These are phyloP conservation scores for Tortricodes alternella DNA, from an alignment of 2,888 invertebrate genomes.

Conservation along the genomic window DNA sequence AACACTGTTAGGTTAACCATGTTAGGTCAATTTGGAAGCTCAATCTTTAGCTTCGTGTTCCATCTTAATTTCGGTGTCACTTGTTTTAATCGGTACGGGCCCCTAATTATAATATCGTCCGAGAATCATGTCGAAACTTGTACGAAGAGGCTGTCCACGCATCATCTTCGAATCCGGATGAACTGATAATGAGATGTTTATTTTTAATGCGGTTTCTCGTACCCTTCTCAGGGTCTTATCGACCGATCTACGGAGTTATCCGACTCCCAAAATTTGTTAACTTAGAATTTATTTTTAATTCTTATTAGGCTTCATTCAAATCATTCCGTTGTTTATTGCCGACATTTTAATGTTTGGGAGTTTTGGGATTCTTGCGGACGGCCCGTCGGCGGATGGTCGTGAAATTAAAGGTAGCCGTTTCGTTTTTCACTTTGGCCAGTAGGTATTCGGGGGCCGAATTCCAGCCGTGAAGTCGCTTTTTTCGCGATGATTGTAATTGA, in stretches of 20 bases:
- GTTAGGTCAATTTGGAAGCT: conserved; percentile 19
- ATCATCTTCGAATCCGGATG: conserved; percentile 68
- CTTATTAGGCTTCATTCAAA: conserved; percentile 76
- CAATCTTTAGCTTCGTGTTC: conserved; percentile 4
- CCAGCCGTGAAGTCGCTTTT: conserved; percentile 61
- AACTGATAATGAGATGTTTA: conserved; percentile 67
- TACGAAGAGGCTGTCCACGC: conserved; percentile 56
- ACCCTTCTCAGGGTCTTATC: conserved; percentile 77
- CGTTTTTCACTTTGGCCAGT: conserved; percentile 69
- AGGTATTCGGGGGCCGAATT: conserved; percentile 73
- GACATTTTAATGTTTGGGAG: conserved; percentile 81
- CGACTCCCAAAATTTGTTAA: conserved; percentile 75
- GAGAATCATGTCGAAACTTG: conserved; percentile 73
- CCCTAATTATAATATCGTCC: conserved; percentile 40
- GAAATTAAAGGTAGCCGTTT: conserved; percentile 71
- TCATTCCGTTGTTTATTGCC: conserved; percentile 80
- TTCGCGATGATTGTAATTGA: conserved; percentile 77
- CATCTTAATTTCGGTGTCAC: conserved; percentile 19
- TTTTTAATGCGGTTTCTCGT: conserved; percentile 70
- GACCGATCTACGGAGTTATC: conserved; percentile 56
- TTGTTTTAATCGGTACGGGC: conserved; percentile 12
- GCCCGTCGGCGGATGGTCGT: conserved; percentile 71
- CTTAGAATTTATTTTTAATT: conserved; percentile 68
- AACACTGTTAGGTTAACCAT: conserved; percentile 14
- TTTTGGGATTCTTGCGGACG: conserved; percentile 71